Evolutionary conservation across 2,888 invertebrate species (phyloP), one percentile per base, ranked within the genome.

Genomic region (Sminthurinus aureus): DNA sequence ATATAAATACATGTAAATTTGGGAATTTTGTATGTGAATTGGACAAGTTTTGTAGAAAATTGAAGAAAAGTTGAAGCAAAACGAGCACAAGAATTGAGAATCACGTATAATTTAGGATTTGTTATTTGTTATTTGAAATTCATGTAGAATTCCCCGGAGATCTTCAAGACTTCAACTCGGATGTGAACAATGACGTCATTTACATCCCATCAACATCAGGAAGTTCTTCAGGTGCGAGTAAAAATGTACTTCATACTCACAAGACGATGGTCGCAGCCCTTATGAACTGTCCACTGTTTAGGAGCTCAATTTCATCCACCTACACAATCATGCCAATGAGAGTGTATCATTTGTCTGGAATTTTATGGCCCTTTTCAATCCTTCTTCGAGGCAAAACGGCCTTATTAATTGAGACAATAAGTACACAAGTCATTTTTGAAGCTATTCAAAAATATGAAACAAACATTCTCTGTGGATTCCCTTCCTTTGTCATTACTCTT

Each of bases 111-210:
- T n/a, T 71, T 9, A 71, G 8, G 11, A 73, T 74, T 71, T 71
- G 20, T 71, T 20, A 24, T 8, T 18, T 71, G 13, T 71, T 20
- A 6, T 18, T 75, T 11, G n/a, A 20, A 1, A 22, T 13, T 38
- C 73, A 26, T 0, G 3, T 24, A 80, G 80, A 71, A 15, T 80
- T 80, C 22, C 80, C 80, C 0, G 80, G 80, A 12, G 80, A 80
- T 73, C 52, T 80, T 51, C 80, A 80, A 73, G 80, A 80, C 50
- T 80, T 80, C 18, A 80, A 80, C 52, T 80, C 71, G 52, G 80
- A 80, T 22, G 80, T 80, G n/a, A 80, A 80, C 50, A 80, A 80
- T 52, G 80, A 80, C 52, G 58, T 51, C 20, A 73, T 80, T 24
- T 80, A 71, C 71, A 80, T 80, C 13, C 52, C 80, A 8, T 52